Conservation (phyloP, 2,888 invertebrate genomes). For the Heliconius erato region DNA sequence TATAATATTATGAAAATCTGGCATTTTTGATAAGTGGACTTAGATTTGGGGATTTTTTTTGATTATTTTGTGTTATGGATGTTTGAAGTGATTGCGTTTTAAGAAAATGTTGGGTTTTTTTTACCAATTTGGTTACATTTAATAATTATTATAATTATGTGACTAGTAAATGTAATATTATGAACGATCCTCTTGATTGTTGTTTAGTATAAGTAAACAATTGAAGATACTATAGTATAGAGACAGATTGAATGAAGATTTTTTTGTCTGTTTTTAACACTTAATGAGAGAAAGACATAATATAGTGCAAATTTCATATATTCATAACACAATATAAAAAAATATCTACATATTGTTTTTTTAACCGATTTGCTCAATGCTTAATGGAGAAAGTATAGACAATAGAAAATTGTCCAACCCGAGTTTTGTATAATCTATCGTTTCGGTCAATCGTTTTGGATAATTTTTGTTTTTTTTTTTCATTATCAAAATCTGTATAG, state of each 20-base stretch:
- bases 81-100: not conserved
- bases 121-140: not conserved
- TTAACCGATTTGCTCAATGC: slow-evolving; percentile 48
- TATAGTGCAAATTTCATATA: not conserved
- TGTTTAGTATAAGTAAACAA: no score
- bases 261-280: not conserved
- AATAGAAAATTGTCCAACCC: slow-evolving; percentile 7
- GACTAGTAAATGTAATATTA: no score
- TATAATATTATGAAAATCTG: not conserved
- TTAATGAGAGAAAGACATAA: not conserved
- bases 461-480: slow-evolving; percentile 47
- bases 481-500: slow-evolving; percentile 61
- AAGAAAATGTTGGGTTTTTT: not conserved
- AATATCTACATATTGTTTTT: slow-evolving; percentile 24
- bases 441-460: slow-evolving; percentile 52
- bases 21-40: slow-evolving; percentile 11
- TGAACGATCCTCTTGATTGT: no score
- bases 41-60: not conserved
- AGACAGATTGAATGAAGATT: not conserved
- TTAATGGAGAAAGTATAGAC: not conserved
- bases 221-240: no score
- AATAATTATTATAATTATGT: not conserved
- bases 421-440: not conserved
- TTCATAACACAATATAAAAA: slow-evolving; percentile 24
- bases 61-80: not conserved